A percentile compares a stretch with the other conserved stretches of the same genome.
Evolutionary conservation across 2,113 vertebrate genomes (phyloP).

Genomic region (Pseudonaja textilis): DNA sequence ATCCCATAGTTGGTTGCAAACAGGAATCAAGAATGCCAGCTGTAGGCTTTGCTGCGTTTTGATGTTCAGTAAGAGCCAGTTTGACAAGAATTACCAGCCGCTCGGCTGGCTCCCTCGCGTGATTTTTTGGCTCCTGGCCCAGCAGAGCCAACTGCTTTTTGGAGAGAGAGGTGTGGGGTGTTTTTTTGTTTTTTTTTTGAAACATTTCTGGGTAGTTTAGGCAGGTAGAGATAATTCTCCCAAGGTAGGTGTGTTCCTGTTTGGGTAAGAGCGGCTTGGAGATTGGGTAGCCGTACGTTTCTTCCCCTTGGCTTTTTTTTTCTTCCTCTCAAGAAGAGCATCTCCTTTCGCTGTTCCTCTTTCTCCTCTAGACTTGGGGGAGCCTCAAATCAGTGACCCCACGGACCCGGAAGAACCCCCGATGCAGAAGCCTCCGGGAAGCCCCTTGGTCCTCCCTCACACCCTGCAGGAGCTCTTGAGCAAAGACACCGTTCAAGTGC

Average conservation of each 20-base stretch:
- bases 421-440: constrained; percentile 82
- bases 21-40: constrained; percentile 60
- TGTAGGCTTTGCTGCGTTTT: constrained; percentile 23
- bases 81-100: constrained; percentile 56
- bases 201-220: constrained; percentile 41
- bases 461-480: constrained; percentile 84
- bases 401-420: constrained; percentile 69
- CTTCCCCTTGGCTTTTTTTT: background rate
- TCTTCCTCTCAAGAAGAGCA: no score
- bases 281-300: background rate
- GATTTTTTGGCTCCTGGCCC: constrained; percentile 29
- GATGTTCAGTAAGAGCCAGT: constrained; percentile 56
- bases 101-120: constrained; percentile 28
- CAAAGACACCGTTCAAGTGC: constrained; percentile 84
- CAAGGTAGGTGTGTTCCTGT: background rate
- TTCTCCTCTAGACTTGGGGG: constrained; percentile 74
- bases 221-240: constrained; percentile 25
- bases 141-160: constrained; percentile 20
- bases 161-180: constrained; percentile 18
- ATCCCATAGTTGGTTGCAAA: constrained; percentile 33
- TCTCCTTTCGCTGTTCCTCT: background rate
- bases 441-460: constrained; percentile 78
- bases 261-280: background rate
- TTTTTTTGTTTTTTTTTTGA: constrained; percentile 22
- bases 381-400: constrained; percentile 72